Conservation (phyloP, 1,140 invertebrate genomes). For the Physella acuta region DNA sequence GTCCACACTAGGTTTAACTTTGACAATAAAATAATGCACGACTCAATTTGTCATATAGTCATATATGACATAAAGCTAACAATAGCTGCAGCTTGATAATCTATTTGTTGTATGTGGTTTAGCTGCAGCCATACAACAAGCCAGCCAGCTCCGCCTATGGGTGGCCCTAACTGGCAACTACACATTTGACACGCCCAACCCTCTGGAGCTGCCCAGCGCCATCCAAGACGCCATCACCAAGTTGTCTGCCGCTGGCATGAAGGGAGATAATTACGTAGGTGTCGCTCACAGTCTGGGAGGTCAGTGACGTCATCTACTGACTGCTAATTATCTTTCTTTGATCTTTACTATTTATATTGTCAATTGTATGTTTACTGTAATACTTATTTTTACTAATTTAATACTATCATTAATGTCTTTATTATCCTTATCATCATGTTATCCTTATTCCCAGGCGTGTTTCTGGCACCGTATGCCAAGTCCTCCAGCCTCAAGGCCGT, state of each 20-base stretch:
- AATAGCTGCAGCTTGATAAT: neutral
- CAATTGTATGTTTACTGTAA: too few species aligned
- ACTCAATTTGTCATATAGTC: too few species aligned
- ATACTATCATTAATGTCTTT: too few species aligned
- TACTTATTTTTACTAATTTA: too few species aligned
- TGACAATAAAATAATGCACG: too few species aligned
- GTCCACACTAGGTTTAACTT: too few species aligned
- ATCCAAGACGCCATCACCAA: slow-evolving; percentile 63
- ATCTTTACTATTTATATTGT: too few species aligned
- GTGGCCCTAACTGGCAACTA: slow-evolving; percentile 36
- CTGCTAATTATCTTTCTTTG: too few species aligned
- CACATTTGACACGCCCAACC: slow-evolving; percentile 48
- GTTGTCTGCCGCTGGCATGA: slow-evolving; percentile 32
- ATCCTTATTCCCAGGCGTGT: slow-evolving; percentile 30
- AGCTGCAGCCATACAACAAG: slow-evolving; percentile 28
- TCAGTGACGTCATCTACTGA: too few species aligned
- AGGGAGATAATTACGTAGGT: slow-evolving; percentile 34
- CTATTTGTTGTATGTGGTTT: neutral
- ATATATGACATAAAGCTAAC: too few species aligned
- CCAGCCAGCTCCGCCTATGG: slow-evolving; percentile 36
- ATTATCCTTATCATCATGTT: neutral
- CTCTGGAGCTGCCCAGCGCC: slow-evolving; percentile 65
- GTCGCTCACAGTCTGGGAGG: slow-evolving; percentile 46
- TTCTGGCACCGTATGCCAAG: slow-evolving; percentile 31
- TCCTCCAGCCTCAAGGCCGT: slow-evolving; percentile 30